phyloP scores from a whole-genome alignment of 2,113 vertebrate genomes.

The Emydocephalus ijimae region DNA sequence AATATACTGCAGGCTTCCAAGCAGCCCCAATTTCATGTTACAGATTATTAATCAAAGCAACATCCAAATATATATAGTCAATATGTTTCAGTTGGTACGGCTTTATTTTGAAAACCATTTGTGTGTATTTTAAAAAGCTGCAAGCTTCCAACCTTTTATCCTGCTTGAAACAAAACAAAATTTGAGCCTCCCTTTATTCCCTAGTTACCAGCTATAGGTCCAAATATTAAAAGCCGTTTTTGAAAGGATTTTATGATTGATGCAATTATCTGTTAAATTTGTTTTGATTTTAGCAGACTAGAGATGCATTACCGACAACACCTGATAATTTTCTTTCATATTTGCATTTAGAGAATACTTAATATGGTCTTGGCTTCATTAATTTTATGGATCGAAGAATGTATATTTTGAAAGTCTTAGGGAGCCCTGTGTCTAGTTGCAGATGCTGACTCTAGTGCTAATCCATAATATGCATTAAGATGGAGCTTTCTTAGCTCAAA shows the following conservation, averaged over 20 bases:
- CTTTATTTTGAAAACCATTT: not conserved
- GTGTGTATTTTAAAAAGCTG: not conserved
- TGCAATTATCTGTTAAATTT: not conserved
- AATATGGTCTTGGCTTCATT: not conserved
- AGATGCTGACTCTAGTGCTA: not conserved
- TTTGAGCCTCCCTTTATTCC: not conserved
- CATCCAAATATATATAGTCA: not conserved
- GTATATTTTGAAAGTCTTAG: not conserved
- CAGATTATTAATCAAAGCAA: slow-evolving; percentile 42
- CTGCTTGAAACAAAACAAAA: not conserved
- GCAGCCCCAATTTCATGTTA: slow-evolving; percentile 38
- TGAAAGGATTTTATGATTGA: not conserved
- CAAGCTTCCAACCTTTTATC: not conserved
- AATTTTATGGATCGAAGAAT: not conserved
- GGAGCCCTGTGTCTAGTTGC: not conserved
- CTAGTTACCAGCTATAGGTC: not conserved
- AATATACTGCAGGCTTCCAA: slow-evolving; percentile 7
- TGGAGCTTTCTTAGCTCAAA: not conserved
- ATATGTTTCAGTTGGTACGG: slow-evolving; percentile 19
- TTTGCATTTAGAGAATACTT: not conserved
- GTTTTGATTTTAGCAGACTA: not conserved
- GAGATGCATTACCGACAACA: too few relatives aligned
- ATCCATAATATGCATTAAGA: not conserved
- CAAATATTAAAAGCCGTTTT: not conserved
- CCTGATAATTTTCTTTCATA: not conserved